Base-by-base conservation (phyloP, 2,113 vertebrate species). In the Alethe diademata region DNA sequence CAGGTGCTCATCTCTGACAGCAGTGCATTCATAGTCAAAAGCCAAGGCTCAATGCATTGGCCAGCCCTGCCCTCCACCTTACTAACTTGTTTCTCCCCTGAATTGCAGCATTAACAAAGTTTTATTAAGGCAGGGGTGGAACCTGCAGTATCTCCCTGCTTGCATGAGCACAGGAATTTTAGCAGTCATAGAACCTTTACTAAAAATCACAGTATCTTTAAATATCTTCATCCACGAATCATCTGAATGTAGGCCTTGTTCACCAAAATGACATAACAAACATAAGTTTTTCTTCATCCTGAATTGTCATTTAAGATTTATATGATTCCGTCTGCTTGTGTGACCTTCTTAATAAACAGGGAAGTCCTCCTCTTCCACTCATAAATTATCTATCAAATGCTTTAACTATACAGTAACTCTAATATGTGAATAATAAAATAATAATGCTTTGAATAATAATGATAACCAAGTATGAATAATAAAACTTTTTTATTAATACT, bases 381-480 rank as follows among this genome's bases (percentile, higher is more conserved):
- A 91, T 82, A 82, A 93, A 93, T 93, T 79, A 45, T 53, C 70
- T 64, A 92, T 53, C 29, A 50, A 25, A 11, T 28, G 6, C 79
- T 88, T 90, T 69, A 96, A 94, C 53, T 79, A 60, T 82, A 94
- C 57, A 93, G 81, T 57, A 78, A 81, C n/a, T 72, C 29, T 91
- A 91, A 94, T 70, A 83, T 22, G 18, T 33, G 80, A 92, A 71
- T 43, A 35, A 91, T 86, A 81, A 92, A 95, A 86, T 78, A 95
- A 80, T 86, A 91, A 92, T 91, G 35, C 24, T 87, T 86, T 74
- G 73, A 96, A 84, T 74, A 90, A 90, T 78, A 78, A 84, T 53
- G 19, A 90, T 78, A 91, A 60, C 28, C 5, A 72, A 47, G 33
- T 38, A 69, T 78, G 71, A 66, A 85, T 83, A 66, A 86, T 61